Percentiles rank a stretch among this genome's conserved stretches.
These are phyloP conservation scores for Anoplius nigerrimus DNA, from an alignment of 2,888 invertebrate genomes.

Conservation along the genomic window DNA sequence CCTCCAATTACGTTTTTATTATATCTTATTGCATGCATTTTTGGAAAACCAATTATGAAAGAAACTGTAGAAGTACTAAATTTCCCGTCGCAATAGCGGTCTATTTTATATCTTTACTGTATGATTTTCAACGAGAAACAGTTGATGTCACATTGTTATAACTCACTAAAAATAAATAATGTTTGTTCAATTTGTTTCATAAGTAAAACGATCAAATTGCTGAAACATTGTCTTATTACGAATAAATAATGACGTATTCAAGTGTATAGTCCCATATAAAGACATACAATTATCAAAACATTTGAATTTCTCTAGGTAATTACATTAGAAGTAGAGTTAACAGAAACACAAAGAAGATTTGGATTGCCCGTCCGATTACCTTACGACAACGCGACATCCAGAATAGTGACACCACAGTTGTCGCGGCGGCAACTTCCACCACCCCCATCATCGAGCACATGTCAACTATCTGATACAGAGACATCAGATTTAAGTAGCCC, in stretches of 20 bases:
- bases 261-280: background rate
- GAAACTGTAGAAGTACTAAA: no score
- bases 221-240: no score
- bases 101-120: no score
- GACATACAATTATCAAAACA: background rate
- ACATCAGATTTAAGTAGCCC: constrained; percentile 87
- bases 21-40: no score
- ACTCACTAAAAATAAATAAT: no score
- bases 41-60: no score
- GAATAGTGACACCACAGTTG: constrained; percentile 86
- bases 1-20: no score
- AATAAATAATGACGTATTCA: constrained; percentile 7
- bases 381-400: constrained; percentile 85
- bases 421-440: constrained; percentile 85
- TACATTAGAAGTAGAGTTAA: constrained; percentile 69
- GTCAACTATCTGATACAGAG: constrained; percentile 86
- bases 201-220: no score
- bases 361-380: constrained; percentile 90
- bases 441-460: constrained; percentile 75
- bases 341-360: constrained; percentile 91
- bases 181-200: no score
- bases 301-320: constrained; percentile 61
- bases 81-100: no score
- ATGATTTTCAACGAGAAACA: no score
- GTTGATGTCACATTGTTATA: no score